Conservation (phyloP, 2,888 invertebrate genomes). For the Rhagophthalmus giganteus region DNA sequence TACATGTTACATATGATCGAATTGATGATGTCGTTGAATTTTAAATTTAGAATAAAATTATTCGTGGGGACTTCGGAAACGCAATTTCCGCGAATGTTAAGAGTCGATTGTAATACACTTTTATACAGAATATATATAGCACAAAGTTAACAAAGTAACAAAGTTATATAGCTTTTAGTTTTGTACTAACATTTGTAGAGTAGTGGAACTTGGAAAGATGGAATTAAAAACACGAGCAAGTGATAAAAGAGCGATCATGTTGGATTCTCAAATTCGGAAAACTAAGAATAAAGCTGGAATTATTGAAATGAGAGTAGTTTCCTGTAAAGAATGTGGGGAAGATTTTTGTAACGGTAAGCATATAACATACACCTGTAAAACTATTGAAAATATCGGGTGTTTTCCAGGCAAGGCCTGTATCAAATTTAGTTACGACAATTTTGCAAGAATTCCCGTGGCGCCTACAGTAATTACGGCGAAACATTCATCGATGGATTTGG, state of each 20-base stretch:
- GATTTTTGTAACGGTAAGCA: conserved; percentile 76
- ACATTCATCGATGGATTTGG: conserved; percentile 52
- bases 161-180: too few relatives aligned
- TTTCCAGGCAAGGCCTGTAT: conserved; percentile 59
- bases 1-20: neutral
- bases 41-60: too few relatives aligned
- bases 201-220: conserved; percentile 80
- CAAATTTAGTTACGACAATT: conserved; percentile 62
- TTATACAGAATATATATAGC: too few relatives aligned
- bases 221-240: conserved; percentile 71
- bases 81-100: too few relatives aligned
- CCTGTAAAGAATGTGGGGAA: conserved; percentile 81
- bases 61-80: too few relatives aligned
- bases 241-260: conserved; percentile 68
- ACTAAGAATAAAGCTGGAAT: conserved; percentile 84
- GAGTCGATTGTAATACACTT: too few relatives aligned
- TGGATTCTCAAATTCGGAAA: conserved; percentile 70
- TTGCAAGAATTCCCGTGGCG: conserved; percentile 55
- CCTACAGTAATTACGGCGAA: conserved; percentile 40
- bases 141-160: too few relatives aligned
- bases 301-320: conserved; percentile 73
- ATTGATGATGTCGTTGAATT: too few relatives aligned
- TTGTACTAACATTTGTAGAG: conserved; percentile 58
- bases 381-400: conserved; percentile 3
- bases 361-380: neutral